Conservation (phyloP, 2,888 invertebrate species). For the Craniophora ligustri region DNA sequence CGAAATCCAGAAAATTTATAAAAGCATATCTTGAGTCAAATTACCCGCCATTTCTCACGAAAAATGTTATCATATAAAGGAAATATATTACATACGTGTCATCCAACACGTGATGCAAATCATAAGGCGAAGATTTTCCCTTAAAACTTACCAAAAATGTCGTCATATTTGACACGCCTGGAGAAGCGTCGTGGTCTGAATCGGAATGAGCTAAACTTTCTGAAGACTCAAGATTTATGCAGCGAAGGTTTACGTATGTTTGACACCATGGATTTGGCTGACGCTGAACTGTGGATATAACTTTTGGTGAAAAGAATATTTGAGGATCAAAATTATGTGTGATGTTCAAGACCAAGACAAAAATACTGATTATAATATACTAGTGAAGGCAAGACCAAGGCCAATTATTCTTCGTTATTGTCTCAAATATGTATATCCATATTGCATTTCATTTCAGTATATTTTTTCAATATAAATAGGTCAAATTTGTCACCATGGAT, state of each 20-base stretch:
- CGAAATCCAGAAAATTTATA: slow-evolving; percentile 15
- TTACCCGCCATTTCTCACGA: slow-evolving; percentile 32
- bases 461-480: no score
- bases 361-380: no score
- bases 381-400: no score
- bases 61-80: slow-evolving; percentile 41
- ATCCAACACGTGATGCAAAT: slow-evolving; percentile 63
- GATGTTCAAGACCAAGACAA: not conserved
- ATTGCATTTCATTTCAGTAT: no score
- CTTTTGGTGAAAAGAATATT: slow-evolving; percentile 25
- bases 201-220: slow-evolving; percentile 60
- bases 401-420: no score
- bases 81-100: slow-evolving; percentile 50
- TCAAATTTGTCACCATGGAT: no score
- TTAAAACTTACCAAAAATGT: slow-evolving; percentile 59
- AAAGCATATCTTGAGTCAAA: slow-evolving; percentile 28
- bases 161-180: slow-evolving; percentile 69
- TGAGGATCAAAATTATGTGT: not conserved
- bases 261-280: slow-evolving; percentile 41
- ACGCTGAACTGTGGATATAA: slow-evolving; percentile 38
- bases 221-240: slow-evolving; percentile 38
- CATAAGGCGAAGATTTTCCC: slow-evolving; percentile 58
- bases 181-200: slow-evolving; percentile 53
- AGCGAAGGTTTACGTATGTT: slow-evolving; percentile 26
- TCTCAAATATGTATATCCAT: no score